Conservation (phyloP, 2,888 invertebrate genomes). For the Catocala sponsa region DNA sequence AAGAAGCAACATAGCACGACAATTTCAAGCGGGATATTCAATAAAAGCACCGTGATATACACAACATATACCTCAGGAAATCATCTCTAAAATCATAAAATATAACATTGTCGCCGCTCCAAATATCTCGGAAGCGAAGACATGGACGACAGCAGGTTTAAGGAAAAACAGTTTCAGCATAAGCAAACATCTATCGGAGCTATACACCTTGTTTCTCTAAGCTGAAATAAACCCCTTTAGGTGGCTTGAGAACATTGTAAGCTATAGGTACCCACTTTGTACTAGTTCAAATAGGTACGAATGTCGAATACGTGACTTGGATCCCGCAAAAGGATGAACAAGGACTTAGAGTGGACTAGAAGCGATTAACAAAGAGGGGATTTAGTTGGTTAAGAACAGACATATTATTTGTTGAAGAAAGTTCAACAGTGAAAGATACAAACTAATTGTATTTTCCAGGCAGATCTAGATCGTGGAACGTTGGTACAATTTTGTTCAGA, state of each 20-base stretch:
- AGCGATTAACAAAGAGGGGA: conserved; percentile 26
- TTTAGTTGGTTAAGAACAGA: conserved; percentile 22
- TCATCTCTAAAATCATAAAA: too few species aligned
- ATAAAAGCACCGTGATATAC: too few species aligned
- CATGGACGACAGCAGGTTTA: too few species aligned
- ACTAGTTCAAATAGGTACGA: conserved; percentile 60
- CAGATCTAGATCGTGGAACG: too few species aligned
- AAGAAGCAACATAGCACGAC: too few species aligned
- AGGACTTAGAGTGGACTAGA: conserved; percentile 30
- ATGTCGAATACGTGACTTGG: conserved; percentile 61
- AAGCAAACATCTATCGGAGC: conserved; percentile 27
- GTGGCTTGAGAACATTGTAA: conserved; percentile 47
- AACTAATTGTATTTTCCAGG: background rate
- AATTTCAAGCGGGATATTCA: too few species aligned
- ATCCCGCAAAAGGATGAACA: conserved; percentile 37
- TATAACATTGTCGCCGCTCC: too few species aligned
- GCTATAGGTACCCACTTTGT: conserved; percentile 55
- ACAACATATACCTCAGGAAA: too few species aligned
- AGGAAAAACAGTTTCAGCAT: background rate
- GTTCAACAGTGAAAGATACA: conserved; percentile 5
- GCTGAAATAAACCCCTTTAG: conserved; percentile 52
- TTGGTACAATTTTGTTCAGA: too few species aligned
- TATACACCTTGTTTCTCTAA: conserved; percentile 35
- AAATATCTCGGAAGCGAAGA: too few species aligned
- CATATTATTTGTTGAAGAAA: conserved; percentile 35